Conservation (phyloP, 1,140 invertebrate genomes). For the Drosophila rufa region DNA sequence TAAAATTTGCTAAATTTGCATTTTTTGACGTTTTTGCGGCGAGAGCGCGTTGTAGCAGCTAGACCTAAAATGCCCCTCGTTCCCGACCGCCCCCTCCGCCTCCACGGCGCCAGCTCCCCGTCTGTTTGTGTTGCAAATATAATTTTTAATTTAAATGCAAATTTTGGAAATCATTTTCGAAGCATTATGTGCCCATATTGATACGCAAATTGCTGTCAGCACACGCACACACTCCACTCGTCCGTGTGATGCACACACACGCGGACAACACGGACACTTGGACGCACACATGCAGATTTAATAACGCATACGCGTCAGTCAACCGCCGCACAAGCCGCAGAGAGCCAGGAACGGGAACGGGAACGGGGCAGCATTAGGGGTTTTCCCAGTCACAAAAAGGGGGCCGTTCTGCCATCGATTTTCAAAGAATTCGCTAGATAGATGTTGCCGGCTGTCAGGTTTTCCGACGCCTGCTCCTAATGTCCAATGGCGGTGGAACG, state of each 20-base stretch:
- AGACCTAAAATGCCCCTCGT: constrained; percentile 21
- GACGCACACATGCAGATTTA: constrained; percentile 71
- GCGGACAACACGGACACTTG: constrained; percentile 16
- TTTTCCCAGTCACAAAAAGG: constrained; percentile 1
- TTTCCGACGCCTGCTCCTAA: constrained; percentile 9
- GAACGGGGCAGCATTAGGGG: background rate
- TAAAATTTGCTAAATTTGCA: constrained; percentile 83
- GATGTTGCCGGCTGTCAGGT: constrained; percentile 16
- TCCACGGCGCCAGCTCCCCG: background rate
- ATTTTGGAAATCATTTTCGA: constrained; percentile 83
- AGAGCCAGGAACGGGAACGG: constrained; percentile 41
- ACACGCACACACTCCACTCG: constrained; percentile 48
- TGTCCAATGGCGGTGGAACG: background rate
- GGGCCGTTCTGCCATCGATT: constrained; percentile 48
- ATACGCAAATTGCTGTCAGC: constrained; percentile 83
- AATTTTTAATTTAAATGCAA: constrained; percentile 84
- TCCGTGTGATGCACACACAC: constrained; percentile 9
- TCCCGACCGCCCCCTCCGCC: background rate
- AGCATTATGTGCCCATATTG: constrained; percentile 83
- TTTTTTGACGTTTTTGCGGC: constrained; percentile 72
- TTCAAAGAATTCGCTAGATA: constrained; percentile 66
- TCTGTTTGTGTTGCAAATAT: constrained; percentile 82
- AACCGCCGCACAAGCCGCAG: constrained; percentile 72
- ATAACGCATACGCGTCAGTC: constrained; percentile 80
- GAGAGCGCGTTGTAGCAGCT: constrained; percentile 29